These are phyloP conservation scores for Tiaroga cobitis DNA, from an alignment of 2,797 vertebrate genomes.

Conservation along the genomic window DNA sequence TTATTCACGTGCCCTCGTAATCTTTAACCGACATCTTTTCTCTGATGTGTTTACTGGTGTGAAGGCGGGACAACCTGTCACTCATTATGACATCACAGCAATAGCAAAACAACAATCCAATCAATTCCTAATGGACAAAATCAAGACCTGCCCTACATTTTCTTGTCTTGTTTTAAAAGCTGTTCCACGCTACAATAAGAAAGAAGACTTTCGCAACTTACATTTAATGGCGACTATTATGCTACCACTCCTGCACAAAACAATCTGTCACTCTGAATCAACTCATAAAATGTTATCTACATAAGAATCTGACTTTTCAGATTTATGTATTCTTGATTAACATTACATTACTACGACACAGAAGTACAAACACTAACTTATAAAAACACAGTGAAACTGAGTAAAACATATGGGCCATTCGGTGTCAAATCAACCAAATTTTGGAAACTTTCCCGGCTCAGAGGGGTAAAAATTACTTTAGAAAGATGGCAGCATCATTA, in stretches of 20 bases:
- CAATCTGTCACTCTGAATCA: neutral
- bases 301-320: neutral
- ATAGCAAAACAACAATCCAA: neutral
- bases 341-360: neutral
- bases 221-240: neutral
- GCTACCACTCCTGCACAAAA: neutral
- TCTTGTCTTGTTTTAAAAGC: neutral
- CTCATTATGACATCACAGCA: neutral
- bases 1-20: neutral
- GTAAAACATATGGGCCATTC: no score
- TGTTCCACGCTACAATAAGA: neutral
- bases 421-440: no score
- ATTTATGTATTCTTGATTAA: neutral
- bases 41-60: neutral
- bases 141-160: neutral
- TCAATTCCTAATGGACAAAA: neutral
- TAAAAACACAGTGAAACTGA: neutral
- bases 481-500: no score
- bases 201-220: neutral
- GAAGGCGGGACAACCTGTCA: neutral
- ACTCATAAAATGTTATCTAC: neutral
- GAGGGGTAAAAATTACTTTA: no score
- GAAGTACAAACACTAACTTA: neutral
- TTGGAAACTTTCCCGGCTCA: no score
- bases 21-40: neutral